Evolutionary conservation across 2,888 invertebrate genomes (phyloP), one percentile per base, ranked within the genome.

Genomic region (Oxyteleia sp.): DNA sequence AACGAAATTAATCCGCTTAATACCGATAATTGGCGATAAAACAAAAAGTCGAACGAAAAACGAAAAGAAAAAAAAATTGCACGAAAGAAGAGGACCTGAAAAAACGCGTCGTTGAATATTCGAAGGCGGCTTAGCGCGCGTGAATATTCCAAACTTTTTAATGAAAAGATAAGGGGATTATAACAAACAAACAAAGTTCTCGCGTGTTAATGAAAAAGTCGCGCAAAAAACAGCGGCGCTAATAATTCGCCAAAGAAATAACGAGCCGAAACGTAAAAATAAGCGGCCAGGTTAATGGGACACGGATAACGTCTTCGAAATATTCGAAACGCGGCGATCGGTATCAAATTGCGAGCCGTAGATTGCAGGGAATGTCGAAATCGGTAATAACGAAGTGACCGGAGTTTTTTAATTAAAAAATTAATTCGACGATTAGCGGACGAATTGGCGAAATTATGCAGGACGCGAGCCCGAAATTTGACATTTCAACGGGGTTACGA

Each of bases 121-220:
- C n/a, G n/a, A n/a, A n/a, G n/a, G 26, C 35, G 32, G 15, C 66
- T 38, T 32, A 13, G 35, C 7, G 23, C 35, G 18, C 20, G n/a
- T n/a, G 66, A 71, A 71, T 59, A 71, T 71, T 41, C 38, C 26
- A 59, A 71, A 71, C 71, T 71, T 71, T 71, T 43, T 69, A 71
- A 71, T 71, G 59, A 71, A 71, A 71, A 38, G 59, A 41, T 71
- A 71, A 59, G 16, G 29, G 41, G 59, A 71, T 59, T 71, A 59
- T 16, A n/a, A 20, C 45, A 23, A n/a, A 20, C 45, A 23, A 57
- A 35, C 57, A 57, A 57, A 69, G 57, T 57, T 69, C 57, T 35
- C 29, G n/a, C 55, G 23, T 69, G 69, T 69, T 69, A 57, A 69
- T 57, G 69, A 69, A 69, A 69, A 69, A 57, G 69, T 47, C 23